Percentiles rank a stretch among this genome's conserved stretches.
These are phyloP conservation scores for Vireo altiloquus DNA, from an alignment of 2,113 vertebrate species.

Conservation along the genomic window DNA sequence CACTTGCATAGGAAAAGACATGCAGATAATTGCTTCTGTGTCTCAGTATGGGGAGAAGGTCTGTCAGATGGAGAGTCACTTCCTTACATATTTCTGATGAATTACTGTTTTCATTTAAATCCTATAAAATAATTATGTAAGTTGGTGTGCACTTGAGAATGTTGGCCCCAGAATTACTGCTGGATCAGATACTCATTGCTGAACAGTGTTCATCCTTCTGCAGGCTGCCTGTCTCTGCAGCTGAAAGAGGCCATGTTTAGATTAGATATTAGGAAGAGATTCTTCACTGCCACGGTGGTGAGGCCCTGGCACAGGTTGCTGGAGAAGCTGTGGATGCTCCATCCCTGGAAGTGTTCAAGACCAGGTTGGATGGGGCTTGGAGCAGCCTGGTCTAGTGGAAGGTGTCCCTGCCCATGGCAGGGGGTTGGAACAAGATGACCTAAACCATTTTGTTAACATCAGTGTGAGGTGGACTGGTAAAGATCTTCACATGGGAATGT, in stretches of 20 bases:
- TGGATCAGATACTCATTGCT: neutral
- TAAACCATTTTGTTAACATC: neutral
- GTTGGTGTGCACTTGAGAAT: neutral
- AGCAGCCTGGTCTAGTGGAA: neutral
- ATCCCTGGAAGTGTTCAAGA: neutral
- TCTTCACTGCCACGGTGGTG: neutral
- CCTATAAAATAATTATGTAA: neutral
- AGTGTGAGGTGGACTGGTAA: neutral
- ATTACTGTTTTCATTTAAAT: constrained; percentile 7
- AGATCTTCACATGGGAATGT: neutral
- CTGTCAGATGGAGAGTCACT: neutral
- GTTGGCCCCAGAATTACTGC: neutral
- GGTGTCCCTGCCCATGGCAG: neutral
- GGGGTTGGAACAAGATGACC: neutral
- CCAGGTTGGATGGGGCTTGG: neutral
- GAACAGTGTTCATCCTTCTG: neutral
- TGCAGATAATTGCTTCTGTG: neutral
- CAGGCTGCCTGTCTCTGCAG: neutral
- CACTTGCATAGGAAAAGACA: neutral
- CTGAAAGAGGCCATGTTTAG: neutral
- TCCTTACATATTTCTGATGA: neutral
- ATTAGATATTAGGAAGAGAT: neutral
- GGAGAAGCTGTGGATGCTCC: neutral
- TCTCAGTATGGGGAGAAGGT: neutral
- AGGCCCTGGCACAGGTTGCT: no score